Evolutionary conservation across 2,797 vertebrate genomes (phyloP), one percentile per base, ranked within the genome.

Genomic region (Moxostoma hubbsi): DNA sequence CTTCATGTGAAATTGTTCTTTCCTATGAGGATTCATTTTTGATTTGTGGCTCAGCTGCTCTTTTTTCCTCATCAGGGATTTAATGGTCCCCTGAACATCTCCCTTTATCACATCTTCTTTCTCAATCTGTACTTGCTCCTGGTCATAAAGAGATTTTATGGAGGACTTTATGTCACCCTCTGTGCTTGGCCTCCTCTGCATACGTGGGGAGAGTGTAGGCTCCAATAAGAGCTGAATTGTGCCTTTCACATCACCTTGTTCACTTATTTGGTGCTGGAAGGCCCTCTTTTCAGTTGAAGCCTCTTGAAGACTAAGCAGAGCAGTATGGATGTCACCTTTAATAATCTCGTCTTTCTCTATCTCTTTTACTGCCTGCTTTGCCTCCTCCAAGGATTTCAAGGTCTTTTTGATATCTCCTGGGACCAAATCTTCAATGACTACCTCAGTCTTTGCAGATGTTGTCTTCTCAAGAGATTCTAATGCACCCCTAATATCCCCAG

Each of bases 391-490:
- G 80, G 92, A 95, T 87, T 87, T 95, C 76, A 97, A 87, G 10
- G 95, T 95, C n/a, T 91, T 93, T 88, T 94, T 94, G 84, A 97
- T 92, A 81, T 97, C 94, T 67, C 94, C 94, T 73, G 87, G 87
- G 55, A 96, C 92, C 83, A 97, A 88, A 83, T 96, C 95, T 46
- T 95, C 95, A 82, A 95, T 93, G 49, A 89, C 90, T 6, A 88
- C 88, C 85, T 96, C 94, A 0, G 87, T 89, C 88, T 90, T 95
- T n/a, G 88, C 86, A 9, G 90, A 90, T 64, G 90, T 82, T 24
- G 94, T 95, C 89, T 95, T 97, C 88, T 96, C 96, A 81, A 97
- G 92, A 45, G 93, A 96, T 87, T 96, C 91, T 0, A 96, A 93
- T 57, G 96, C 89, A 64, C 93, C 88, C 85, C 93, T 93, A 85